Evolutionary conservation across 2,888 invertebrate genomes (phyloP), one percentile per base, ranked within the genome.

Genomic region (Andrena hattorfiana): DNA sequence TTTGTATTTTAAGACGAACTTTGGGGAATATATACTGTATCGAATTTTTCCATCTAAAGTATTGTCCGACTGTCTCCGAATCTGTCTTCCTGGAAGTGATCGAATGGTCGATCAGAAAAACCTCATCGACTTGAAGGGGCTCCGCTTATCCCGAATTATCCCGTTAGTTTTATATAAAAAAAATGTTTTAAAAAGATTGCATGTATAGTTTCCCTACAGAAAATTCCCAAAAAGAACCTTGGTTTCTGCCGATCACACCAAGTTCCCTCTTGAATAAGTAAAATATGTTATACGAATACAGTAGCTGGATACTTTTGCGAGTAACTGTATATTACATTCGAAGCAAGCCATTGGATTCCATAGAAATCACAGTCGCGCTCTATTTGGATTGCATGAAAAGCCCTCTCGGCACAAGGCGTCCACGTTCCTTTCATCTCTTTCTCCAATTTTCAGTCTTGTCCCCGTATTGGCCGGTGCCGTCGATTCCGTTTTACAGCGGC

Each of bases 361-460:
- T 48, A 67, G 59, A 67, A 66, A 74, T 73, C 20, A 42, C 56
- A 59, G 30, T 26, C 42, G 7, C 30, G 30, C 30, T 73, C 28
- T 16, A 62, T 63, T 54, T 13, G 42, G 5, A 26, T 23, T 54
- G 54, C 23, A 51, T 75, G 20, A 51, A 63, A 54, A 56, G 10
- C 42, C 32, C n/a, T n/a, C 20, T 20, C 20, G 20, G 20, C 20
- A 10, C 59, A 26, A 49, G 30, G n/a, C 20, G 30, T 20, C 30
- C 10, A 20, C 1, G 42, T 54, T 77, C 54, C 64, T 56, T 64
- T 63, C 59, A 48, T 59, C 54, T 64, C 75, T 64, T 49, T 70
- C 67, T 49, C 49, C 75, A 70, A 79, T 74, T 79, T 79, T 74
- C 78, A 63, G 59, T 74, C 64, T 48, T 68, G 71, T 69, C 68